Conservation (phyloP, 2,113 vertebrate genomes). For the Crocuta crocuta region DNA sequence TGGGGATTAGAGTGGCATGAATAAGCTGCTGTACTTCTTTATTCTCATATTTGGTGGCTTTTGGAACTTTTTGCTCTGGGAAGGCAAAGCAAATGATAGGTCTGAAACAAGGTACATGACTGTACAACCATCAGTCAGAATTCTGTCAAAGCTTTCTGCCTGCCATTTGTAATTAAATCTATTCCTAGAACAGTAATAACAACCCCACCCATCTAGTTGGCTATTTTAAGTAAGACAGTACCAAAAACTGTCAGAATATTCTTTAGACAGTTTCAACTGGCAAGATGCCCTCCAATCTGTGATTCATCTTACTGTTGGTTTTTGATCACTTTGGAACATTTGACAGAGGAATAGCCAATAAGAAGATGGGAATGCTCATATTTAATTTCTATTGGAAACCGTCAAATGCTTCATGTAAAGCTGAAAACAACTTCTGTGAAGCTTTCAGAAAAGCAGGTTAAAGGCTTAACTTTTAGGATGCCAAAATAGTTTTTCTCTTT, state of each 20-base stretch:
- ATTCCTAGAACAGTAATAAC: slow-evolving; percentile 50
- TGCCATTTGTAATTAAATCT: slow-evolving; percentile 52
- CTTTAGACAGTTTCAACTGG: neutral
- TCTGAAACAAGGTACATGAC: neutral
- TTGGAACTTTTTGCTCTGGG: slow-evolving; percentile 11
- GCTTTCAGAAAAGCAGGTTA: neutral
- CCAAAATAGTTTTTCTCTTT: neutral
- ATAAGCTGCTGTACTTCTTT: neutral
- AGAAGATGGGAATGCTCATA: neutral
- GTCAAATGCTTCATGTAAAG: neutral
- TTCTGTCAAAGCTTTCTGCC: slow-evolving; percentile 24
- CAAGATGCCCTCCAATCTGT: neutral
- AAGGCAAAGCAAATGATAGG: slow-evolving; percentile 47
- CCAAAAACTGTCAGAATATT: slow-evolving; percentile 48
- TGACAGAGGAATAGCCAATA: neutral
- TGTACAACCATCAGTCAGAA: slow-evolving; percentile 22
- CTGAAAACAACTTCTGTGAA: neutral
- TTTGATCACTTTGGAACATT: slow-evolving; percentile 1
- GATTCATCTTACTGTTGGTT: neutral
- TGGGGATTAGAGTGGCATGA: slow-evolving; percentile 7
- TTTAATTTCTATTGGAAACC: neutral
- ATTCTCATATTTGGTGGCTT: slow-evolving; percentile 38
- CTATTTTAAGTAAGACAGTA: slow-evolving; percentile 49
- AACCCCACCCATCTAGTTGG: neutral
- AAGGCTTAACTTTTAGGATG: neutral